A percentile compares a stretch with the other conserved stretches of the same genome.
Conservation (phyloP, 1,140 invertebrate genomes). For the Alviniconcha marisindica region DNA sequence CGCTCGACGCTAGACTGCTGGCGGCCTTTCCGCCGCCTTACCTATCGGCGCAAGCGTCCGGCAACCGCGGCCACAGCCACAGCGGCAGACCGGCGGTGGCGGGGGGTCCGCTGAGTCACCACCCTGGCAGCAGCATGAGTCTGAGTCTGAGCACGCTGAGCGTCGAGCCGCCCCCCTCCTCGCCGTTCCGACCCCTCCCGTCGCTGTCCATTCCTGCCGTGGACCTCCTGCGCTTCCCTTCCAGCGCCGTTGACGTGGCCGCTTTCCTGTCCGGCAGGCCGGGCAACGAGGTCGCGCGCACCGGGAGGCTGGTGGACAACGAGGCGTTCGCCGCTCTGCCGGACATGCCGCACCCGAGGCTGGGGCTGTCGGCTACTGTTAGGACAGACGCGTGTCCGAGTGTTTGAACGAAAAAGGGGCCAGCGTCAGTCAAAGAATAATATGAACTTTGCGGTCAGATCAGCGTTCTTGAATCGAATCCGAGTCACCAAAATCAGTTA, state of each 20-base stretch:
- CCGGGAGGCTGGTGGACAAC: neutral
- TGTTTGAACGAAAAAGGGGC: no score
- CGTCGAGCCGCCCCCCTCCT: neutral
- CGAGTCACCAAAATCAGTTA: no score
- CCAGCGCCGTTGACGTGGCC: neutral
- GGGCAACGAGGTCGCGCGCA: neutral
- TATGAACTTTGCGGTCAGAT: no score
- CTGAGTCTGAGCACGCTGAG: neutral
- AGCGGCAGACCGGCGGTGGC: no score
- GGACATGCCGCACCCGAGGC: neutral
- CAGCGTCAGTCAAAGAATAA: no score
- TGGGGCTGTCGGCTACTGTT: neutral
- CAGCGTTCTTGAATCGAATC: no score
- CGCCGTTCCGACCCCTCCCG: neutral
- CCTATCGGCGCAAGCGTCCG: neutral
- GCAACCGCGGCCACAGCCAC: neutral
- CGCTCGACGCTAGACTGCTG: neutral
- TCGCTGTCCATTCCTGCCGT: conserved; percentile 11
- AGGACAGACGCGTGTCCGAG: neutral
- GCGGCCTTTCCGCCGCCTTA: neutral
- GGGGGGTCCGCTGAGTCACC: neutral
- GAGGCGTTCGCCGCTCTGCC: neutral
- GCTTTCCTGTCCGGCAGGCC: neutral
- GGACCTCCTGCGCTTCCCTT: conserved; percentile 15
- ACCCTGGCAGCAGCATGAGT: neutral